These are phyloP conservation scores for Valencia hispanica DNA, from an alignment of 2,797 vertebrate genomes.

Conservation along the genomic window DNA sequence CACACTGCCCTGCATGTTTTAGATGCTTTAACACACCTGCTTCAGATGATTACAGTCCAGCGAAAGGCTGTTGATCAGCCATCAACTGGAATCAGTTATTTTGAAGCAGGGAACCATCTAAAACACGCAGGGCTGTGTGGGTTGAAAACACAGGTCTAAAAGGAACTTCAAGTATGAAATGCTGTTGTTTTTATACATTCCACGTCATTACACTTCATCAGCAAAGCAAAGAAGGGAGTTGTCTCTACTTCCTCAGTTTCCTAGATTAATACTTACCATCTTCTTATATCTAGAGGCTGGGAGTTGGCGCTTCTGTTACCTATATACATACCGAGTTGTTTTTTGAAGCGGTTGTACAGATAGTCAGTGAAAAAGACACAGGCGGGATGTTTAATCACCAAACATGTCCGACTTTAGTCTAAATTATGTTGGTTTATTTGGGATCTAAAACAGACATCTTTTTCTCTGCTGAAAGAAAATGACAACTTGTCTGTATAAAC, in stretches of 20 bases:
- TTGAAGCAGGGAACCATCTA: too few relatives aligned
- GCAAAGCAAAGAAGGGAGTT: conserved; percentile 1
- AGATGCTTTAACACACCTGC: too few relatives aligned
- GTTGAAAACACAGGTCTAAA: too few relatives aligned
- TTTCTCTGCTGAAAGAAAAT: not conserved
- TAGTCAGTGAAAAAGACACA: not conserved
- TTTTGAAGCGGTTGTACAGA: not conserved
- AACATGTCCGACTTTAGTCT: not conserved
- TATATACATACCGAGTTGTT: not conserved
- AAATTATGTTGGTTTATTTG: not conserved
- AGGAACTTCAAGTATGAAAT: not conserved
- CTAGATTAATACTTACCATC: not conserved
- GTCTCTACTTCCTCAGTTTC: not conserved
- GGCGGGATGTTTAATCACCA: not conserved
- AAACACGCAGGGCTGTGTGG: too few relatives aligned
- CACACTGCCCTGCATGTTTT: too few relatives aligned
- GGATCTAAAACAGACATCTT: not conserved
- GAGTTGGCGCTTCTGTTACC: not conserved
- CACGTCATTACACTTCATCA: not conserved
- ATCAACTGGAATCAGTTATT: too few relatives aligned
- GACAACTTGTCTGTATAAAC: not conserved
- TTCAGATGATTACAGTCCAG: too few relatives aligned
- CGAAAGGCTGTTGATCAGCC: too few relatives aligned
- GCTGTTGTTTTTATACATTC: not conserved
- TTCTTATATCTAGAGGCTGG: not conserved